A percentile compares a stretch with the other conserved stretches of the same genome.
Evolutionary conservation across 2,797 vertebrate genomes (phyloP).

Genomic region (Xenopus petersii): DNA sequence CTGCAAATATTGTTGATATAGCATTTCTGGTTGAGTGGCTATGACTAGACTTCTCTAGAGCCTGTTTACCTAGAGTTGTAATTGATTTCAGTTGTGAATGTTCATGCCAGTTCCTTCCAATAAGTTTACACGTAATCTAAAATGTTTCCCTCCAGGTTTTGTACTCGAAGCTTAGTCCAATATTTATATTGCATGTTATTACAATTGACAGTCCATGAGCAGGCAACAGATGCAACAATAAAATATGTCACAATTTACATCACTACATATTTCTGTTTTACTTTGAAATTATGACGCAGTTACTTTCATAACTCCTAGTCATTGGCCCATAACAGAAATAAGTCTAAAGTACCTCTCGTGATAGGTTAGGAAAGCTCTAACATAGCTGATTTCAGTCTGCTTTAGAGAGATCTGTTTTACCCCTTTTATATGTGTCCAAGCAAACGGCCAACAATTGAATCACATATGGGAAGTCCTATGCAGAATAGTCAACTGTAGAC

Average conservation of each 20-base stretch:
- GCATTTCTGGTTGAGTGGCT: conserved; percentile 32
- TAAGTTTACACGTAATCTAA: neutral
- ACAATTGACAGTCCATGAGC: conserved; percentile 10
- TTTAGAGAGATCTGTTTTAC: too few species aligned
- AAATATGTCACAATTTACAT: conserved; percentile 11
- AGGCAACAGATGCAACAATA: too few species aligned
- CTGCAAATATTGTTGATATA: conserved; percentile 32
- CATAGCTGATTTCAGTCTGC: too few species aligned
- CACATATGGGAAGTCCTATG: too few species aligned
- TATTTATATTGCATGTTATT: conserved; percentile 39
- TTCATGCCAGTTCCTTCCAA: conserved; percentile 20
- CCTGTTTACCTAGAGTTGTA: conserved; percentile 24
- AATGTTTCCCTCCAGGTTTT: neutral
- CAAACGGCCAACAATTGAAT: too few species aligned
- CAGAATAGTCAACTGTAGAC: too few species aligned
- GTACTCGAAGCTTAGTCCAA: conserved; percentile 22
- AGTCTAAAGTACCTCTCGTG: conserved; percentile 13
- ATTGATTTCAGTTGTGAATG: conserved; percentile 32
- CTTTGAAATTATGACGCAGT: conserved; percentile 28
- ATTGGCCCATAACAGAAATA: conserved; percentile 32
- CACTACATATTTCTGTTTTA: conserved; percentile 5
- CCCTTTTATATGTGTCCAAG: too few species aligned
- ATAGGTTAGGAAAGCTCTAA: conserved; percentile 9
- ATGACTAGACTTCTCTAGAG: conserved; percentile 25
- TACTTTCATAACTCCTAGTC: conserved; percentile 21